Evolutionary conservation across 2,888 invertebrate genomes (phyloP).

Genomic region (Gerris lacustris): DNA sequence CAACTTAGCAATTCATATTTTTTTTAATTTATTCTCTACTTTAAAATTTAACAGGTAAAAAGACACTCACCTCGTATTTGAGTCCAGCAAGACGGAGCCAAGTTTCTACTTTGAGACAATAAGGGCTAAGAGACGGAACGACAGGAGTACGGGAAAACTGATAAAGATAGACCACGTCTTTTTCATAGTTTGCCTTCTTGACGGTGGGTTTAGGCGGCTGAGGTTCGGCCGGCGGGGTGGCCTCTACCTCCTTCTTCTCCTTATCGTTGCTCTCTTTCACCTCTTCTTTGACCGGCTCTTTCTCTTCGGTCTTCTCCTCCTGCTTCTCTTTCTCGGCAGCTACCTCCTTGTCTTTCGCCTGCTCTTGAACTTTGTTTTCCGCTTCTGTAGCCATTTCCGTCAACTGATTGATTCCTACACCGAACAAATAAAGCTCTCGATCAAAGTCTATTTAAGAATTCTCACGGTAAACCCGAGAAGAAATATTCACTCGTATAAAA

Average conservation of each 20-base stretch:
- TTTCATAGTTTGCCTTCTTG: slow-evolving; percentile 77
- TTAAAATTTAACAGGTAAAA: too few species aligned
- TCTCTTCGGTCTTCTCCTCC: slow-evolving; percentile 30
- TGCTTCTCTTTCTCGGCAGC: slow-evolving; percentile 40
- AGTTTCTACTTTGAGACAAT: slow-evolving; percentile 90
- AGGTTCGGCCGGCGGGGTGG: slow-evolving; percentile 30
- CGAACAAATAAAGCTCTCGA: too few species aligned
- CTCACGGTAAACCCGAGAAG: too few species aligned
- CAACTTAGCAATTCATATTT: too few species aligned
- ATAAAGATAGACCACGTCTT: slow-evolving; percentile 86
- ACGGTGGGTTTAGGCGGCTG: slow-evolving; percentile 55
- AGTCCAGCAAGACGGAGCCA: slow-evolving; percentile 84
- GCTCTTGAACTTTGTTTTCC: neutral
- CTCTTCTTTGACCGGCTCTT: slow-evolving; percentile 23
- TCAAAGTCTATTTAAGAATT: too few species aligned
- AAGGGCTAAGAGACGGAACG: slow-evolving; percentile 81
- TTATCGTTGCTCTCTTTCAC: slow-evolving; percentile 27
- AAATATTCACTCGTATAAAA: too few species aligned
- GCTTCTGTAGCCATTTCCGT: neutral
- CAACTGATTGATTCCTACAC: too few species aligned
- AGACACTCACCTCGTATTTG: slow-evolving; percentile 76
- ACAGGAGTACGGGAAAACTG: slow-evolving; percentile 84
- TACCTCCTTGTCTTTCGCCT: slow-evolving; percentile 33
- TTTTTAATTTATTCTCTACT: too few species aligned
- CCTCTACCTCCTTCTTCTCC: slow-evolving; percentile 23